Evolutionary conservation across 2,113 vertebrate genomes (phyloP).

Genomic region (Excalfactoria chinensis): DNA sequence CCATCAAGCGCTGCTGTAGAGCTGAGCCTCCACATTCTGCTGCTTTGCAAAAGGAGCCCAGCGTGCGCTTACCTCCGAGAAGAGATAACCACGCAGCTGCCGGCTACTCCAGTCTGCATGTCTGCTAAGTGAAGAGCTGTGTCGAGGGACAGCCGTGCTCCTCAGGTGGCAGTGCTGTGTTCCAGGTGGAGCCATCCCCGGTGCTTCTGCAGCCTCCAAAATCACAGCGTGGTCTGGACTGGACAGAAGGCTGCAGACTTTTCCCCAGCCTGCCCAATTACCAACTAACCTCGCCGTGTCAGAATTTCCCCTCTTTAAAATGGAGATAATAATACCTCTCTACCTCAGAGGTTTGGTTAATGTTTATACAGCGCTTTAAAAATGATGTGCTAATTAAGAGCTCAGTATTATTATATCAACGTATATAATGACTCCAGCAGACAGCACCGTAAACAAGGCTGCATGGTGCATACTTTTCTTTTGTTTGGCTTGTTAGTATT

Average conservation of each 20-base stretch:
- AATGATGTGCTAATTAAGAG: constrained; percentile 66
- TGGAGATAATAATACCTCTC: constrained; percentile 49
- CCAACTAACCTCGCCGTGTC: neutral
- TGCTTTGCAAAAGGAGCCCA: constrained; percentile 9
- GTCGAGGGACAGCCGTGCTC: neutral
- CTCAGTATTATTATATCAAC: constrained; percentile 65
- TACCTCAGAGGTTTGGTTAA: constrained; percentile 61
- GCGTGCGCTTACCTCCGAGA: accelerated
- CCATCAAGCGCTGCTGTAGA: accelerated
- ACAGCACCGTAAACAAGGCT: constrained; percentile 55
- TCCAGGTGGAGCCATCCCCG: neutral
- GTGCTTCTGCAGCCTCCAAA: neutral
- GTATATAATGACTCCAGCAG: constrained; percentile 49
- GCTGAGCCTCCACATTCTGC: neutral
- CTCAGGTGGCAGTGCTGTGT: accelerated
- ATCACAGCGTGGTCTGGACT: accelerated
- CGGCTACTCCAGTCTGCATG: neutral
- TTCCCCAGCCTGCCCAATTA: neutral
- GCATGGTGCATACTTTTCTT: neutral
- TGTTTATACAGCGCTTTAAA: constrained; percentile 59
- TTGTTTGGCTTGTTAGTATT: constrained; percentile 56
- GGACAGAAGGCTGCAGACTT: neutral
- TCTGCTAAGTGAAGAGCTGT: constrained; percentile 2
- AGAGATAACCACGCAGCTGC: neutral
- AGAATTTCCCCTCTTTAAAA: constrained; percentile 49